Conservation (phyloP, 2,888 invertebrate species). For the Subacronicta megacephala region DNA sequence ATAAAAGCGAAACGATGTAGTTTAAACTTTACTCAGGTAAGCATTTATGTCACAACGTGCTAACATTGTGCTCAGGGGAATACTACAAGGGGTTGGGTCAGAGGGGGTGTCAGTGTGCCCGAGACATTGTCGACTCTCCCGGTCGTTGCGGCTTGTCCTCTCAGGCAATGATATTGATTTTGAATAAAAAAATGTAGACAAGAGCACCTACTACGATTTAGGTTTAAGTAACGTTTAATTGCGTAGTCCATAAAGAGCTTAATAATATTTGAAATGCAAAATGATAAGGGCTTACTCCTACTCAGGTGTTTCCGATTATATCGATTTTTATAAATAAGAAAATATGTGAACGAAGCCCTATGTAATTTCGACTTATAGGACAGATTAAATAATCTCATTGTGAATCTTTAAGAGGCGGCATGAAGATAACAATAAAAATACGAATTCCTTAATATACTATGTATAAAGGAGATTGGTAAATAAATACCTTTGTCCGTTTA, state of each 20-base stretch:
- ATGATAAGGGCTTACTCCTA: constrained; percentile 2
- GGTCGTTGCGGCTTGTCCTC: constrained; percentile 69
- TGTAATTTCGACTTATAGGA: no score
- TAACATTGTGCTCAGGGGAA: constrained; percentile 77
- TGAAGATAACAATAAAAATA: constrained; percentile 17
- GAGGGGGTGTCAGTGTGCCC: constrained; percentile 72
- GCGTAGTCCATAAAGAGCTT: constrained; percentile 17
- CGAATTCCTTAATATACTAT: constrained; percentile 24
- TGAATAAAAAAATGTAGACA: constrained; percentile 58
- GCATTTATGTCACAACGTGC: constrained; percentile 83
- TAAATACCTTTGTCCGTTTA: constrained; percentile 35
- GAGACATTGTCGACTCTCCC: constrained; percentile 72
- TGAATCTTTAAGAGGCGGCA: constrained; percentile 18
- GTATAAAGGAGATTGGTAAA: constrained; percentile 14
- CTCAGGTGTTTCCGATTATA: constrained; percentile 1
- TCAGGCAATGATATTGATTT: constrained; percentile 76
- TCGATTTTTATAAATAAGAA: no score
- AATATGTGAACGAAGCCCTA: no score
- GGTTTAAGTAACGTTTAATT: constrained; percentile 29
- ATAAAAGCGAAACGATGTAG: constrained; percentile 76
- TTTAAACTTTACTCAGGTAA: constrained; percentile 80
- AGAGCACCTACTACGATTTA: constrained; percentile 24
- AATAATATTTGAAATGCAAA: constrained; percentile 18
- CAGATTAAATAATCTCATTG: background rate
- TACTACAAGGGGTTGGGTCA: constrained; percentile 73